phyloP scores from a whole-genome alignment of 2,888 invertebrate species.

The Nephrotoma flavescens region DNA sequence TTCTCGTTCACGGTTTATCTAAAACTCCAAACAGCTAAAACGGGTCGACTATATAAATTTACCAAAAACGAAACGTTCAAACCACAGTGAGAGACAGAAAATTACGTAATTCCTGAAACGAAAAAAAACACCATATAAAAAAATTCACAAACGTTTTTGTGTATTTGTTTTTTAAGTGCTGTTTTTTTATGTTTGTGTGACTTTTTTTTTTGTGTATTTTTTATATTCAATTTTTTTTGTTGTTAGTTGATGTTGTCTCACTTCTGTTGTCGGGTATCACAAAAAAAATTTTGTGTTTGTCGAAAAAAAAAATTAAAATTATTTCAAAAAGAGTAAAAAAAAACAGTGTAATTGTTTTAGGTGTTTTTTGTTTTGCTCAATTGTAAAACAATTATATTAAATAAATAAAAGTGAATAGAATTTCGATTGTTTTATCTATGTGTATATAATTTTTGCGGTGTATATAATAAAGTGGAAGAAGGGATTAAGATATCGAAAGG shows the following conservation, averaged over 20 bases:
- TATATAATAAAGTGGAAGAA: neutral
- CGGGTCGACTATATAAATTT: neutral
- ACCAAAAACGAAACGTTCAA: neutral
- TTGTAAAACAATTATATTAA: neutral
- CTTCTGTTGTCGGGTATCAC: conserved; percentile 2
- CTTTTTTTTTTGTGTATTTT: neutral
- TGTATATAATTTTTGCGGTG: neutral
- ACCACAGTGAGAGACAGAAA: neutral
- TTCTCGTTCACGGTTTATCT: neutral
- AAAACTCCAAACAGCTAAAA: neutral
- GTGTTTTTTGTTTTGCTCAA: neutral
- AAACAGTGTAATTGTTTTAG: neutral
- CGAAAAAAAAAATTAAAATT: neutral
- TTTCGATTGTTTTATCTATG: neutral
- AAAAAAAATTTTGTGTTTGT: neutral
- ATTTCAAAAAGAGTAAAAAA: neutral
- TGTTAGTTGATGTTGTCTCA: conserved; percentile 3
- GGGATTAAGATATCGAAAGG: neutral
- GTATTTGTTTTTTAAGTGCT: conserved; percentile 1
- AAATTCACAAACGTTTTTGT: neutral
- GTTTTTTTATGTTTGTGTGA: neutral
- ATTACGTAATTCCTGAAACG: neutral
- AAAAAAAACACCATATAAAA: neutral
- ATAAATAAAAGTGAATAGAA: neutral
- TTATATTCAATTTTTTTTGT: conserved; percentile 1